Conservation (phyloP, 2,113 vertebrate species). For the Megalops atlanticus region DNA sequence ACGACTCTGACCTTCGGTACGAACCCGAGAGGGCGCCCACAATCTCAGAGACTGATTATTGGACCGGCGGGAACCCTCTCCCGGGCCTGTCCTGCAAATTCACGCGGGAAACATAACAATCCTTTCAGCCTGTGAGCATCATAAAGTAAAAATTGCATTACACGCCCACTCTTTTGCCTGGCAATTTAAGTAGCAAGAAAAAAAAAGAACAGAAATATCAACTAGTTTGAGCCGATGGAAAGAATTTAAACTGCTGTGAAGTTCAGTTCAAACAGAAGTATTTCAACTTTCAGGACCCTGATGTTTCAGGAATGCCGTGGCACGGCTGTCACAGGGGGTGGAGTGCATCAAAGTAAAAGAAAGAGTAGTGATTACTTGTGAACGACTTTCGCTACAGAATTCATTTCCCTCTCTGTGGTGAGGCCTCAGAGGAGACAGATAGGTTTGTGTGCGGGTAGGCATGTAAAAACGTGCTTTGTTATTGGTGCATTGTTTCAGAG, state of each 20-base stretch:
- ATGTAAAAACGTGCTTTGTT: too few species aligned
- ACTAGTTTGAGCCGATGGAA: not conserved
- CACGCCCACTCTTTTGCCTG: not conserved
- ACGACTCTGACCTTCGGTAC: not conserved
- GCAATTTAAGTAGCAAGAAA: too few species aligned
- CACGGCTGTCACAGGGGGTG: not conserved
- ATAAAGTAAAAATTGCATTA: not conserved
- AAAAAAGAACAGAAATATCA: too few species aligned
- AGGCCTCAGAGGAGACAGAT: too few species aligned
- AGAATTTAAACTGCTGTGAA: not conserved
- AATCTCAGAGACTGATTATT: not conserved
- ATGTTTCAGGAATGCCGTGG: not conserved
- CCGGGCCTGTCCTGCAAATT: not conserved
- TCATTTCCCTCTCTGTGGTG: too few species aligned
- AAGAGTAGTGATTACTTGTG: too few species aligned
- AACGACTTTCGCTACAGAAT: too few species aligned
- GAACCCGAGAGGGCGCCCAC: not conserved
- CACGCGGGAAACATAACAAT: not conserved
- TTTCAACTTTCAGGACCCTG: not conserved
- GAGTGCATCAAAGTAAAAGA: too few species aligned
- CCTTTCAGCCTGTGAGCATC: not conserved
- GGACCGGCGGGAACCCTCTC: not conserved
- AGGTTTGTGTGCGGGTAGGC: too few species aligned
- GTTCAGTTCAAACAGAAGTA: not conserved
- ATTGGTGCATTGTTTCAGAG: too few species aligned